Base-by-base conservation (phyloP, 1,140 invertebrate genomes). In the Hetaerina americana region DNA sequence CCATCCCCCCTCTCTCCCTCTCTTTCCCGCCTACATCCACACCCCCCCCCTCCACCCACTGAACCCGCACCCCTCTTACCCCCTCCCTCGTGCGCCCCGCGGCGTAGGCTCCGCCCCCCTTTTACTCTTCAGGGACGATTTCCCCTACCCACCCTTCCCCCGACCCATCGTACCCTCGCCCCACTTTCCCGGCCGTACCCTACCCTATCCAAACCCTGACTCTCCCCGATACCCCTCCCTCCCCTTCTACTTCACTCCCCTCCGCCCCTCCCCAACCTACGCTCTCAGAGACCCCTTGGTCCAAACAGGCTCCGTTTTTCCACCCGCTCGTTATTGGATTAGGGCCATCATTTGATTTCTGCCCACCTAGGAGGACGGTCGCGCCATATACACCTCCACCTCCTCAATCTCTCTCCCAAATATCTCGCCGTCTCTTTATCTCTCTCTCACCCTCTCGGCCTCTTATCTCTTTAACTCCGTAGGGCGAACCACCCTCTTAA, bases 331-430 rank as follows among this genome's bases (percentile, higher is more conserved):
- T 69, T 69, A 69, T 69, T 69, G 68, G 28, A 69, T 69, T 69
- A 69, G 26, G 26, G 26, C 28, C 28, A 69, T 69, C 68, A 69
- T 69, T 69, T 69, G 68, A 69, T 69, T 69, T 69, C 68, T 27
- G 28, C 68, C 28, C 68, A 69, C 68, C 68, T 27, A 69, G 68
- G 22, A 27, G 68, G 68, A n/a, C 26, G 26, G 68, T 27, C 26
- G 26, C 26, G 24, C 40, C 22, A 12, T 57, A 12, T 2, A 57
- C 15, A 57, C 2, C 10, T 12, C 40, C 10, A 18, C 10, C 22
- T 10, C 40, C 40, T 5, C 18, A n/a, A 8, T 28, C 28, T 5
- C 18, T 27, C 26, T 28, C 28, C 26, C n/a, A n/a, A n/a, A n/a
- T 27, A 22, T 27, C 1, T n/a, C 10, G 3, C 10, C 10, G 10